Percentiles rank a stretch among this genome's conserved stretches.
phyloP scores from a whole-genome alignment of 2,113 vertebrate genomes.

The Egretta garzetta region DNA sequence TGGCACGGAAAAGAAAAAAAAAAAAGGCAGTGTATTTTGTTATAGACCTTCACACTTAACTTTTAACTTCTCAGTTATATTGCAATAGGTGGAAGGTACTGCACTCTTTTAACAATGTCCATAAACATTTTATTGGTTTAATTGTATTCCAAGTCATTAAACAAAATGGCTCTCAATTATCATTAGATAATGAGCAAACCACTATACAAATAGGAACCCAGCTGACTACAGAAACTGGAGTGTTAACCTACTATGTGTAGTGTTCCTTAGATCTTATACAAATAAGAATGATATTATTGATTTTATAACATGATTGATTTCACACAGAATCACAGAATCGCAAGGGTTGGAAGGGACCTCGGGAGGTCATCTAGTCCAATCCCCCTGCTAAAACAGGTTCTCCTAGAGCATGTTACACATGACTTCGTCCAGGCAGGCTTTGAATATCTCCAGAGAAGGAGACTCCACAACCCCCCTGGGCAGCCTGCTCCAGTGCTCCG shows the following conservation, averaged over 20 bases:
- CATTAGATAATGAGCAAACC: slow-evolving; percentile 26
- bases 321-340: too few relatives aligned
- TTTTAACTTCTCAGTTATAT: neutral
- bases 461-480: too few relatives aligned
- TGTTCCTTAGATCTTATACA: neutral
- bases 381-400: too few relatives aligned
- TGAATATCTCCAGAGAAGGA: too few relatives aligned
- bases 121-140: slow-evolving; percentile 41
- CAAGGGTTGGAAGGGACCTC: too few relatives aligned
- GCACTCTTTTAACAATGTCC: neutral
- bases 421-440: too few relatives aligned
- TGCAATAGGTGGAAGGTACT: neutral
- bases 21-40: neutral
- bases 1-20: neutral
- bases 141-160: slow-evolving; percentile 39
- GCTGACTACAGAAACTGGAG: neutral
- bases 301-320: neutral
- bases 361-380: too few relatives aligned
- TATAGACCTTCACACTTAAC: neutral
- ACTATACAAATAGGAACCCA: neutral
- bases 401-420: too few relatives aligned
- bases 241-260: neutral
- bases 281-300: neutral
- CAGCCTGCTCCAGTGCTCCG: too few relatives aligned
- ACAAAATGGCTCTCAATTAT: slow-evolving; percentile 7